Conservation (phyloP, 2,888 invertebrate genomes). For the Drosophila nigricruria region DNA sequence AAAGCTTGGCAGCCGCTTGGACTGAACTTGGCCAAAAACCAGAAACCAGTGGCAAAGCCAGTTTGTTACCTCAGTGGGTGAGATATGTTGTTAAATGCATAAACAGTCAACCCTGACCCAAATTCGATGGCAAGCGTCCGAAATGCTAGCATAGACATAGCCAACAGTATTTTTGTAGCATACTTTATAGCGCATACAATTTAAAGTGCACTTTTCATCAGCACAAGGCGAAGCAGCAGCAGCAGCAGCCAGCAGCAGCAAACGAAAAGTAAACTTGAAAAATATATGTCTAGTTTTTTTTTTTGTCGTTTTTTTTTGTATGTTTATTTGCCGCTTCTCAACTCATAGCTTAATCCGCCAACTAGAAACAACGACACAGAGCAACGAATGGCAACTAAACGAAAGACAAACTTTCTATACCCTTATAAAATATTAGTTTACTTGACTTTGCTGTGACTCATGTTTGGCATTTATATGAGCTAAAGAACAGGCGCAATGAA, state of each 20-base stretch:
- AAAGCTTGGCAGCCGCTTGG: constrained; percentile 31
- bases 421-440: constrained; percentile 16
- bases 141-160: constrained; percentile 9
- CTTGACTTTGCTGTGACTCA: neutral
- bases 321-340: constrained; percentile 49
- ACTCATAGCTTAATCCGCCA: constrained; percentile 71
- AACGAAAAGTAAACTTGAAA: constrained; percentile 52
- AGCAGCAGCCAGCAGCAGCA: constrained; percentile 14
- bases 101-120: constrained; percentile 65
- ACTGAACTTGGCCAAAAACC: constrained; percentile 33
- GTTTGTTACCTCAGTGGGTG: constrained; percentile 43
- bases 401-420: constrained; percentile 52
- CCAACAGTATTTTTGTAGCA: constrained; percentile 45
- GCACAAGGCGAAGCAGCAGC: neutral
- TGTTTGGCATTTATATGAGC: neutral
- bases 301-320: constrained; percentile 18
- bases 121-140: constrained; percentile 25
- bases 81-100: constrained; percentile 63
- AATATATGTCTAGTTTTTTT: constrained; percentile 40
- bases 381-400: constrained; percentile 12
- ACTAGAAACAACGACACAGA: constrained; percentile 40
- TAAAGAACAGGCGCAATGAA: neutral
- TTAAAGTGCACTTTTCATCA: constrained; percentile 65
- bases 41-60: constrained; percentile 35
- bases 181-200: constrained; percentile 54